Conservation (phyloP, 1,140 invertebrate genomes). For the Theocolax elegans region DNA sequence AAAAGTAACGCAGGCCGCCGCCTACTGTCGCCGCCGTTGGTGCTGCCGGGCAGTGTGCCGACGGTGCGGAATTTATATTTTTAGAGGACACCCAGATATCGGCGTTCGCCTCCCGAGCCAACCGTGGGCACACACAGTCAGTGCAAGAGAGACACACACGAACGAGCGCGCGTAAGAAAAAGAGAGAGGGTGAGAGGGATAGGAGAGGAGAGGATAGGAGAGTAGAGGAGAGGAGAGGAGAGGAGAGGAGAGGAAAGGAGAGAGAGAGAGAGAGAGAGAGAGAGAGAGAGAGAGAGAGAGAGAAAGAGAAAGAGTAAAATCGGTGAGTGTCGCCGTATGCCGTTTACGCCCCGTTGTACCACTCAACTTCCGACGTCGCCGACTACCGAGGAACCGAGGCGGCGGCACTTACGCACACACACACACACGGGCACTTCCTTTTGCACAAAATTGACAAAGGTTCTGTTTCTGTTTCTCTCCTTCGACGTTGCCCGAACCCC, state of each 20-base stretch:
- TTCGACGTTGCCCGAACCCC: no score
- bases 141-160: not conserved
- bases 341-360: constrained; percentile 9
- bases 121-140: not conserved
- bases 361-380: constrained; percentile 24
- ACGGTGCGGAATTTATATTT: constrained; percentile 58
- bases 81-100: constrained; percentile 60
- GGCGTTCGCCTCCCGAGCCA: constrained; percentile 28
- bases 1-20: constrained; percentile 24
- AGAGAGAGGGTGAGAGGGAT: not conserved
- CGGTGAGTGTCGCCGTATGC: not conserved
- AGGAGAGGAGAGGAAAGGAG: no score
- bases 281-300: not conserved
- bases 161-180: no score
- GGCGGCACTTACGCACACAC: no score
- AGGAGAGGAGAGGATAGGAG: no score
- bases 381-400: not conserved
- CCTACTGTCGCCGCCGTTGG: constrained; percentile 7
- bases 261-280: not conserved
- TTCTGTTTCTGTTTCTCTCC: no score
- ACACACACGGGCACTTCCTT: not conserved
- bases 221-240: no score
- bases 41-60: constrained; percentile 38
- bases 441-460: not conserved
- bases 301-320: not conserved